These are phyloP conservation scores for Clarias macrocephalus DNA, from an alignment of 2,113 vertebrate species.

Conservation along the genomic window DNA sequence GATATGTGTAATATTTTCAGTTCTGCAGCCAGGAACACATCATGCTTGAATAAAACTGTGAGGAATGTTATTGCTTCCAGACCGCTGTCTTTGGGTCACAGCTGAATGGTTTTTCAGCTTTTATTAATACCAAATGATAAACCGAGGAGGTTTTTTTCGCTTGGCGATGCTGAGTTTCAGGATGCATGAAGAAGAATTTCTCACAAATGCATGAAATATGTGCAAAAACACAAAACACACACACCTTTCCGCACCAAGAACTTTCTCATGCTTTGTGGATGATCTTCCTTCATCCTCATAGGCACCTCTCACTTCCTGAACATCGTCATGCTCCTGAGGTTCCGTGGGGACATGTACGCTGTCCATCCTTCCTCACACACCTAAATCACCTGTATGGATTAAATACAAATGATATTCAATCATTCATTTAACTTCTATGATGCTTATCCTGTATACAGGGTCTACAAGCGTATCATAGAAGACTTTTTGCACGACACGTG, in stretches of 20 bases:
- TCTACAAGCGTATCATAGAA: no score
- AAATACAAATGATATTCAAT: no score
- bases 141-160: not conserved
- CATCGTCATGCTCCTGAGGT: not conserved
- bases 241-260: conserved; percentile 6
- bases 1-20: conserved; percentile 1
- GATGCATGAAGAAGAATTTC: not conserved
- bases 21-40: conserved; percentile 10
- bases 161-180: not conserved
- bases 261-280: not conserved
- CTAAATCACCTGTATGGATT: not conserved
- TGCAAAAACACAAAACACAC: not conserved
- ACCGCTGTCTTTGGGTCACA: not conserved
- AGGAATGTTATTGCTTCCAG: conserved; percentile 22
- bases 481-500: no score
- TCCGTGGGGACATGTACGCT: no score
- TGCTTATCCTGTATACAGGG: no score
- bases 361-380: not conserved
- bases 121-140: conserved; percentile 13
- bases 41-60: not conserved
- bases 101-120: not conserved
- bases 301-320: not conserved
- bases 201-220: not conserved
- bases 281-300: not conserved
- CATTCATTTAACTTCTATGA: no score